Conservation (phyloP, 2,113 vertebrate species). For the Montifringilla adamsi region DNA sequence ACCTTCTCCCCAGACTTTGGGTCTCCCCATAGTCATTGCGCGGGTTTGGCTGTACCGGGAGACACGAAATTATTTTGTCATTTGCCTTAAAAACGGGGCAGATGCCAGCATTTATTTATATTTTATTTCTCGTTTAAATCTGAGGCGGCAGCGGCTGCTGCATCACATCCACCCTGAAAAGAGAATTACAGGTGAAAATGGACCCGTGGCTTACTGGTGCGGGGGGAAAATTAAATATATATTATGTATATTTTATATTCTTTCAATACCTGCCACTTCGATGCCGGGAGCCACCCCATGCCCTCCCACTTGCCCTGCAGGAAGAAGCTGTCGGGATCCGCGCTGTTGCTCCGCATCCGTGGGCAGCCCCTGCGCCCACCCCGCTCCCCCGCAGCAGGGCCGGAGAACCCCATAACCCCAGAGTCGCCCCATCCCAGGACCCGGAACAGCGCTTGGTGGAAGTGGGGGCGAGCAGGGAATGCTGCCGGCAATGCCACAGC, state of each 20-base stretch:
- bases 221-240: rapidly evolving
- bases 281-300: background rate
- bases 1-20: background rate
- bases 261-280: background rate
- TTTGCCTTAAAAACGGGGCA: background rate
- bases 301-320: background rate
- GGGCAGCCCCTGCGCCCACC: slow-evolving; percentile 72
- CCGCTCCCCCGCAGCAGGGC: background rate
- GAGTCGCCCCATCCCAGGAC: background rate
- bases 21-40: background rate
- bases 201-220: background rate
- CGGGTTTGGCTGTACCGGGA: background rate
- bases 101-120: background rate
- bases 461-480: background rate
- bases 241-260: background rate
- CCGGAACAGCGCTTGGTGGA: background rate
- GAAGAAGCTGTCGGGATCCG: slow-evolving; percentile 37
- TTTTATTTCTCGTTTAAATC: background rate
- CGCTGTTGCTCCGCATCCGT: slow-evolving; percentile 69
- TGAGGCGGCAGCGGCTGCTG: background rate
- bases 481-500: background rate
- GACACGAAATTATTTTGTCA: background rate
- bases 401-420: background rate
- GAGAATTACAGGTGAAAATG: background rate
- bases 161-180: background rate